Conservation (phyloP, 2,888 invertebrate genomes). For the Oscheius onirici region DNA sequence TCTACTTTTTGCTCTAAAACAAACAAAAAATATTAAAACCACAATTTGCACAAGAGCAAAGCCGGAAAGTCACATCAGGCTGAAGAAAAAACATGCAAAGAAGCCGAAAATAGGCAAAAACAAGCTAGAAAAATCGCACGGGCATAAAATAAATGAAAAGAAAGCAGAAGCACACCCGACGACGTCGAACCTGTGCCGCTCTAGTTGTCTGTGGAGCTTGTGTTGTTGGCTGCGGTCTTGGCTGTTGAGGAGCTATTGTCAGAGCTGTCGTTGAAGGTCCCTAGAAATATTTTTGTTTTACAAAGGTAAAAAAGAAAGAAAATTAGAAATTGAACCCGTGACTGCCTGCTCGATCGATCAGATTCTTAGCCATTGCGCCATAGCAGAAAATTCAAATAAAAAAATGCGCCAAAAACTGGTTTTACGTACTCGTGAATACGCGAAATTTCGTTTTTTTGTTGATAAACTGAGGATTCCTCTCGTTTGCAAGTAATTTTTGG, state of each 20-base stretch:
- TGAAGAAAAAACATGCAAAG: not conserved
- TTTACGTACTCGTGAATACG: too few species aligned
- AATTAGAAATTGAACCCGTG: too few species aligned
- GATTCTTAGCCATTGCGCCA: too few species aligned
- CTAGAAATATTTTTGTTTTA: not conserved
- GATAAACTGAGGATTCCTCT: not conserved
- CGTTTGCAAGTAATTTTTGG: not conserved
- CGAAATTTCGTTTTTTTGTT: too few species aligned
- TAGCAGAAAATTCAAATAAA: too few species aligned
- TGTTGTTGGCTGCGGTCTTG: conserved; percentile 19
- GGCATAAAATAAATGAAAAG: not conserved
- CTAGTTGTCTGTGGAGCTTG: not conserved
- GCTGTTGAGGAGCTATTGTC: conserved; percentile 34
- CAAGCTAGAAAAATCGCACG: not conserved
- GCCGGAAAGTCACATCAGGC: too few species aligned
- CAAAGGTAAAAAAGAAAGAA: not conserved
- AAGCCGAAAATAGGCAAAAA: not conserved
- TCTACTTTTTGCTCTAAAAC: too few species aligned
- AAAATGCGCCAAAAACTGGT: too few species aligned
- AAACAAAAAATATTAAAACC: too few species aligned
- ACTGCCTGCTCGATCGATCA: too few species aligned
- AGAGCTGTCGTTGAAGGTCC: conserved; percentile 45
- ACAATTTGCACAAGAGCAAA: too few species aligned
- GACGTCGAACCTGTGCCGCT: conserved; percentile 20
- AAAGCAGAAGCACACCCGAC: conserved; percentile 25